Evolutionary conservation across 2,113 vertebrate genomes (phyloP), one percentile per base, ranked within the genome.

Genomic region (Tricholaema leucomelas): DNA sequence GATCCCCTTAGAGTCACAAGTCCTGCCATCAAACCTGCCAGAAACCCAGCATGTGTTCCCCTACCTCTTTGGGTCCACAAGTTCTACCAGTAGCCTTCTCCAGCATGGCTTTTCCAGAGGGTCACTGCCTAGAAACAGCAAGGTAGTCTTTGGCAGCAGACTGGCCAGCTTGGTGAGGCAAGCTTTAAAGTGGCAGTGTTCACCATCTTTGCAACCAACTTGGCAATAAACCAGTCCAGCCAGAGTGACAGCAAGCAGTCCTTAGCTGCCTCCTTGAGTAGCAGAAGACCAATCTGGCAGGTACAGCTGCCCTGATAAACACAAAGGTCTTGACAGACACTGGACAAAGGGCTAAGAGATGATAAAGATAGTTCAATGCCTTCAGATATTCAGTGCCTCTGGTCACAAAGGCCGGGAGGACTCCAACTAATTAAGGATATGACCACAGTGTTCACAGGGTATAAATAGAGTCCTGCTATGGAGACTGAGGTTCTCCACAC

Each of bases 101-200:
- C 10, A 77, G 14, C 3, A 0, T 0, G 2, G 46, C 14, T 18
- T 24, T 17, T 18, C 8, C 20, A 8, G 1, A 2, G 18, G n/a
- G 3, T 36, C 46, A 52, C 20, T 15, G 15, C 18, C 38, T 70
- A 63, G 60, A 38, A 63, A 25, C 18, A 36, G 25, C 36, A 63
- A 38, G 60, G 35, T 7, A 63, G 38, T 38, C 36, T 19, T 61
- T 38, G 36, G 35, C 36, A 38, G 60, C 36, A 38, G 36, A 11
- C 36, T 12, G 60, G 60, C 60, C 60, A 38, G 8, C 60, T 38
- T 63, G 25, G 60, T 38, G 36, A 28, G 27, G 60, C 15, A 15
- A 25, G 60, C 25, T 40, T 63, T 63, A 63, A 38, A 63, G 10
- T 38, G 60, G 25, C 60, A 63, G 38, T 8, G 15, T 16, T 38